These are phyloP conservation scores for Ceryle rudis DNA, from an alignment of 2,797 vertebrate genomes.

Conservation along the genomic window DNA sequence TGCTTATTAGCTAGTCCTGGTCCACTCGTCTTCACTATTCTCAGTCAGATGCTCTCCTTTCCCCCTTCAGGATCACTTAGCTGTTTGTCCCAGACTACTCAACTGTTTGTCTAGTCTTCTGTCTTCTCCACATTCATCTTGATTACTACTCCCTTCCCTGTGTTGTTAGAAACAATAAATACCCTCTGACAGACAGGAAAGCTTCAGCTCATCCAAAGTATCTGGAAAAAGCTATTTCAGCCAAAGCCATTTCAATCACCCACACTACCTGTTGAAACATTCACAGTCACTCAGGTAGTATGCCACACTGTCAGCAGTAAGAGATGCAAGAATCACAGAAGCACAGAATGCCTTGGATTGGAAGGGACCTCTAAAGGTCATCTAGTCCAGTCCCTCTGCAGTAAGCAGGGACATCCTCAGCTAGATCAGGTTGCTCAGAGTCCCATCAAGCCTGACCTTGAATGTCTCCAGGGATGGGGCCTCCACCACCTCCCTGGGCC, in stretches of 20 bases:
- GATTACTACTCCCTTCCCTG: background rate
- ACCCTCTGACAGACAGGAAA: background rate
- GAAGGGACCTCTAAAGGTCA: no score
- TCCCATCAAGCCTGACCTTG: no score
- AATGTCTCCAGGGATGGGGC: no score
- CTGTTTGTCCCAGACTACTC: background rate
- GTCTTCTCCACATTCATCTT: background rate
- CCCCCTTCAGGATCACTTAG: accelerated
- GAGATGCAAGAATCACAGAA: background rate
- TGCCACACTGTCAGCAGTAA: accelerated
- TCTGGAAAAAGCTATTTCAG: background rate
- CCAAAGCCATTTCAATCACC: background rate
- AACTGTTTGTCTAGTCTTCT: background rate
- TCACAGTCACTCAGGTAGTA: background rate
- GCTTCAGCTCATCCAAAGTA: background rate
- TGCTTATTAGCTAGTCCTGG: background rate
- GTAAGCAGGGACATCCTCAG: no score
- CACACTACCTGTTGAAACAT: accelerated
- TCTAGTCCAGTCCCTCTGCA: no score
- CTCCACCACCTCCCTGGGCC: no score
- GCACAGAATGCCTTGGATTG: no score
- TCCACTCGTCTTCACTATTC: background rate
- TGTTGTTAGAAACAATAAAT: background rate
- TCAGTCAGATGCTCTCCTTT: background rate
- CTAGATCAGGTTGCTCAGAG: no score